Base-by-base conservation (phyloP, 2,797 vertebrate genomes). In the Nyctibius grandis region DNA sequence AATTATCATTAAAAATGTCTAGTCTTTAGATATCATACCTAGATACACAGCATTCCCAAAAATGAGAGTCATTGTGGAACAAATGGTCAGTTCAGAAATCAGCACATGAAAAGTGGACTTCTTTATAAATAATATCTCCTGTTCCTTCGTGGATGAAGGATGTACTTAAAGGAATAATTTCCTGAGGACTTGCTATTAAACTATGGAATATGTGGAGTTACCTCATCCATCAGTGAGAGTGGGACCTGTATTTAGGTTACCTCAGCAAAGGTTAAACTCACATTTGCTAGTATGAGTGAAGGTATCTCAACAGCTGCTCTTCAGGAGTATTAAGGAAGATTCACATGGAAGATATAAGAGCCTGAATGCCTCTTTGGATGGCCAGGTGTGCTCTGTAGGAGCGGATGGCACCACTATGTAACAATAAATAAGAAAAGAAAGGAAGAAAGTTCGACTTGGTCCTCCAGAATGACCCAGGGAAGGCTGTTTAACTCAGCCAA, bases 61-160 rank as follows among this genome's bases (percentile, higher is more conserved):
- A 63, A 77, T 21, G 6, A 57, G 48, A 40, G 6, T 26, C n/a
- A 34, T 0, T 57, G 19, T 40, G 33, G 34, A 63, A 70, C 23
- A 65, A 12, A 3, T 22, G 3, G 5, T 31, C 42, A 13, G 5
- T 53, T 86, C 74, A 51, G 15, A 60, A 5, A 14, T 17, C 15
- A 60, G 25, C 9, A 53, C 5, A 7, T 34, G 5, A 28, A 15
- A 69, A 40, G 5, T 1, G 9, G 4, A 25, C 1, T 34, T 4
- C 31, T 86, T 53, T 11, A 67, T 18, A 57, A 53, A 69, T 26
- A 48, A 5, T 12, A 3, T 38, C 38, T 81, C 12, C 15, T 28
- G 6, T 15, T 56, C 26, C 23, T 57, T 28, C 33, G 8, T 40
- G 20, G 15, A 42, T 25, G 56, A 82, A 15, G 12, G 38, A 31